Percentiles rank a stretch among this genome's conserved stretches.
phyloP scores from a whole-genome alignment of 1,140 invertebrate genomes.

The Rhizoglyphus robini region DNA sequence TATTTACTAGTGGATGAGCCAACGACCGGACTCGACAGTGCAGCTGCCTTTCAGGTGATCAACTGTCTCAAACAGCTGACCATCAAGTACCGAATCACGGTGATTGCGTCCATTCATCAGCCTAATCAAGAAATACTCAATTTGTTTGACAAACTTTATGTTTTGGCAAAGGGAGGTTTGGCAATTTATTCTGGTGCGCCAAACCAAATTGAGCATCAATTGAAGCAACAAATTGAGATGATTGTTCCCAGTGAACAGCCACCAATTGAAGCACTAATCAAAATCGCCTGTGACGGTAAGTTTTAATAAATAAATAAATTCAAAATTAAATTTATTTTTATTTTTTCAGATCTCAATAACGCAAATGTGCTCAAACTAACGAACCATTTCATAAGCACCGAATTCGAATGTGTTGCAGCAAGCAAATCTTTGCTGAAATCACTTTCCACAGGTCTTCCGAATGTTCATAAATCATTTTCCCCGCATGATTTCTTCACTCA shows the following conservation, averaged over 20 bases:
- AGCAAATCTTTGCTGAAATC: not conserved
- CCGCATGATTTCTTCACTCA: not conserved
- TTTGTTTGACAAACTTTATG: constrained; percentile 21
- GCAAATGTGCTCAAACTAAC: not conserved
- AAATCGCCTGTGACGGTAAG: not conserved
- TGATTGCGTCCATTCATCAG: constrained; percentile 23
- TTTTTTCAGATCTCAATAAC: not conserved
- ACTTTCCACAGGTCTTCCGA: not conserved
- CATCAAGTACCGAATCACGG: constrained; percentile 9
- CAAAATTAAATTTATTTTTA: too few relatives aligned
- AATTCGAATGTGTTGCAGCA: not conserved
- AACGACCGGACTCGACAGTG: constrained; percentile 10
- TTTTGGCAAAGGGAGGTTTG: constrained; percentile 24
- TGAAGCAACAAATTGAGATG: not conserved
- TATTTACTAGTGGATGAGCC: constrained; percentile 19
- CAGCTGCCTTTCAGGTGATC: not conserved
- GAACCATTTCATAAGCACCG: not conserved
- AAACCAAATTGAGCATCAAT: constrained; percentile 7
- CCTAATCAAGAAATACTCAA: constrained; percentile 21
- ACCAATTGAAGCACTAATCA: not conserved
- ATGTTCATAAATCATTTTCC: not conserved
- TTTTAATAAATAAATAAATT: too few relatives aligned
- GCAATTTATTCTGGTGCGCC: constrained; percentile 30
- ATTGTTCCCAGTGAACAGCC: not conserved
- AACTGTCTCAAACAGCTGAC: not conserved